Base-by-base conservation (phyloP, 1,140 invertebrate genomes). In the Apolygus lucorum region DNA sequence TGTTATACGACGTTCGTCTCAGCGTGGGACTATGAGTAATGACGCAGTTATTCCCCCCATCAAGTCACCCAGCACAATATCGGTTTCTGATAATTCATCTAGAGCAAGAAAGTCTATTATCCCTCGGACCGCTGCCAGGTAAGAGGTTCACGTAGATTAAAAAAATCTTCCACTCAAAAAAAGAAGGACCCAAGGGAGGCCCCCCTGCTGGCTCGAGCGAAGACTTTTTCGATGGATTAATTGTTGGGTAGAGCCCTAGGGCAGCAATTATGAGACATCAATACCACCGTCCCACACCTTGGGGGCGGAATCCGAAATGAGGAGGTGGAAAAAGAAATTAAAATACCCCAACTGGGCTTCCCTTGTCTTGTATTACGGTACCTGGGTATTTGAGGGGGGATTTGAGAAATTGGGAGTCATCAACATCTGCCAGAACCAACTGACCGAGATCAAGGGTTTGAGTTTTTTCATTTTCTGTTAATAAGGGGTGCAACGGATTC, bases 251-350 rank as follows among this genome's bases (percentile, higher is more conserved):
- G 11, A 21, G 54, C 54, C 22, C 11, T 4, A 21, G 22, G 22
- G 11, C 54, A 22, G 54, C 54, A 59, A 59, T 59, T 59, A 59
- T 59, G 54, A 59, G 54, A 59, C 54, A 59, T 59, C 54, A 59
- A 59, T 59, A 59, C 54, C 22, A 21, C 17, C 22, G 22, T 22
- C 8, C 8, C 8, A 59, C 11, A 21, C 4, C 4, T 11, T 21
- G 54, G 54, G 54, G 54, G 54, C 22, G 54, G 54, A 59, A 59
- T 59, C 54, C 54, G 54, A 59, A 59, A 59, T 59, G 54, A 59
- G 22, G 22, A 22, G 8, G 17, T 8, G 17, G 4, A 8, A 42
- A 8, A 8, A 42, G 34, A 17, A 42, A 42, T 42, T 4, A 42
- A 17, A 42, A 42, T 17, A 8, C 34, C 34, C 34, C 4, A 42